phyloP scores from a whole-genome alignment of 1,140 invertebrate genomes.

The Bombus superbus region DNA sequence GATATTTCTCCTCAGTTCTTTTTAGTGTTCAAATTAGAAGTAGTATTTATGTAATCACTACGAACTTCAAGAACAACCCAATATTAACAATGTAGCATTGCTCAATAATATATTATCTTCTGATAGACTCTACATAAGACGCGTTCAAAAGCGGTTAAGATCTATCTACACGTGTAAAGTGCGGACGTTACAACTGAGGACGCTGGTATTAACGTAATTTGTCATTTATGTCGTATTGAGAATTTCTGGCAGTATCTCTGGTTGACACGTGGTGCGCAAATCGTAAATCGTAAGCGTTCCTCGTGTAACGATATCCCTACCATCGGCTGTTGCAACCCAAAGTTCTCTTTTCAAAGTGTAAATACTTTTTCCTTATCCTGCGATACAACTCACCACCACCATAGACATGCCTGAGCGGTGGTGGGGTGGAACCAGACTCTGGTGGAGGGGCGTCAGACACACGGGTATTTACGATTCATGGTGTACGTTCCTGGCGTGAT shows the following conservation, averaged over 20 bases:
- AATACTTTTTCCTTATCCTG: slow-evolving; percentile 9
- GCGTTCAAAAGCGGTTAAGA: background rate
- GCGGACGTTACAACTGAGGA: background rate
- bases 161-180: background rate
- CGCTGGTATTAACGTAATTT: background rate
- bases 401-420: background rate
- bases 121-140: too few relatives aligned
- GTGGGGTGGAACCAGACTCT: background rate
- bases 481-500: background rate
- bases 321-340: background rate
- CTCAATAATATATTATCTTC: background rate
- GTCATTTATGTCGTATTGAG: background rate
- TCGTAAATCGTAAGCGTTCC: background rate
- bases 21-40: too few relatives aligned
- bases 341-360: background rate
- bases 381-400: background rate
- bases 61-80: too few relatives aligned
- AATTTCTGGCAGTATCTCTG: background rate
- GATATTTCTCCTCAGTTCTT: too few relatives aligned
- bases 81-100: background rate
- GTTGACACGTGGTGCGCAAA: slow-evolving; percentile 33
- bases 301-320: background rate
- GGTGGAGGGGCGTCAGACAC: background rate
- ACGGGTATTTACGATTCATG: slow-evolving; percentile 3
- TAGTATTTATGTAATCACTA: too few relatives aligned